These are phyloP conservation scores for Tanaodytes sp. DNA, from an alignment of 2,888 invertebrate species.

Conservation along the genomic window DNA sequence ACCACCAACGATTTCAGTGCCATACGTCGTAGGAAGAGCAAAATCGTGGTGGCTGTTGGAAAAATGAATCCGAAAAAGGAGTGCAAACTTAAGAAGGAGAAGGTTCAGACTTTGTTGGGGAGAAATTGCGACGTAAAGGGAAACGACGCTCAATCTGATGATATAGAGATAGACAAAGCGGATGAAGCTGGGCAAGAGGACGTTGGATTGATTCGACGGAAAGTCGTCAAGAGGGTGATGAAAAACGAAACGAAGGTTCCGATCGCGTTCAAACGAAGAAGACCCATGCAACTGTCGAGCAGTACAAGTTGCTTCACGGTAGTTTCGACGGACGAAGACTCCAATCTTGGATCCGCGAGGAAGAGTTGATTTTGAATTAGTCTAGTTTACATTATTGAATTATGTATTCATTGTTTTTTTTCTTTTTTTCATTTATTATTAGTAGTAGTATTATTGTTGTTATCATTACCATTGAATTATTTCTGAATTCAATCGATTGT, in stretches of 20 bases:
- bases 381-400: too few species aligned
- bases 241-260: conserved; percentile 19
- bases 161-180: neutral
- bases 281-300: conserved; percentile 26
- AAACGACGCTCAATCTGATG: neutral
- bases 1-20: too few species aligned
- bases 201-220: conserved; percentile 2
- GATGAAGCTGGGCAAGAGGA: neutral
- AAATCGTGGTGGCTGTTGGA: conserved; percentile 26
- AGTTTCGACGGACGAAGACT: conserved; percentile 30
- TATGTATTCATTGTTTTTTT: too few species aligned
- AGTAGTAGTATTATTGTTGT: too few species aligned
- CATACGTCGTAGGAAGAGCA: conserved; percentile 4
- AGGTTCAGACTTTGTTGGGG: conserved; percentile 15
- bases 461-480: too few species aligned
- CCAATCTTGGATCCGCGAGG: too few species aligned
- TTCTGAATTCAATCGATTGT: too few species aligned
- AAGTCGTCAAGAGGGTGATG: neutral
- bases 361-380: too few species aligned
- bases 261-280: conserved; percentile 51
- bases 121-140: conserved; percentile 15
- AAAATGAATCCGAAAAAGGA: conserved; percentile 34
- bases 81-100: conserved; percentile 24
- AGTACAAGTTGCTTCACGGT: conserved; percentile 57
- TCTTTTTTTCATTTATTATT: too few species aligned